Evolutionary conservation across 2,888 invertebrate species (phyloP).

Genomic region (Brachyptera risi): DNA sequence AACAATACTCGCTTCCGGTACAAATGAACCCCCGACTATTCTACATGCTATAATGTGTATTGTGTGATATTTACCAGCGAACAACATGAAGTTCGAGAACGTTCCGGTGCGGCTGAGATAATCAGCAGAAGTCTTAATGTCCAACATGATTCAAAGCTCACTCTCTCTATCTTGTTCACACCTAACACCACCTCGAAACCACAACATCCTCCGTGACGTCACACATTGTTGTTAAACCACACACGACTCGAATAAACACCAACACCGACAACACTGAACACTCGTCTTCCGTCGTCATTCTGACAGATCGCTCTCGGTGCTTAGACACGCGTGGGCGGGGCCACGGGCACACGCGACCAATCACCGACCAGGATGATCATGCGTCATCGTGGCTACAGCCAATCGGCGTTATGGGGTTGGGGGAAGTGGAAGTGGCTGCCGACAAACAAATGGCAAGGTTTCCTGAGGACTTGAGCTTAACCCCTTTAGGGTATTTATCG

Average conservation of each 20-base stretch:
- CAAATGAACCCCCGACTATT: neutral
- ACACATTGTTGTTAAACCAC: neutral
- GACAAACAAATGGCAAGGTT: slow-evolving; percentile 30
- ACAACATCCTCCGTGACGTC: neutral
- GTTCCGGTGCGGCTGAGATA: slow-evolving; percentile 87
- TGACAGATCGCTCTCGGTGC: slow-evolving; percentile 1
- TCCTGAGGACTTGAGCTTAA: too few relatives aligned
- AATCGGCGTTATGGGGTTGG: slow-evolving; percentile 4
- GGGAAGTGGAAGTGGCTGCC: slow-evolving; percentile 17
- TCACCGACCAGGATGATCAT: neutral
- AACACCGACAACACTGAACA: neutral
- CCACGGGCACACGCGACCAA: neutral
- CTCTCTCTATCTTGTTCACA: neutral
- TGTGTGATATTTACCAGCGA: slow-evolving; percentile 68
- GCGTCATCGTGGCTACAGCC: slow-evolving; percentile 8
- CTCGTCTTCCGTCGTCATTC: too few relatives aligned
- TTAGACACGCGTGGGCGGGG: neutral
- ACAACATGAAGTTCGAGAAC: slow-evolving; percentile 92
- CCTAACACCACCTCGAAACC: neutral
- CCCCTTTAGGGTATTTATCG: too few relatives aligned
- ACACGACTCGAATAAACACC: neutral
- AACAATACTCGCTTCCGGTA: too few relatives aligned
- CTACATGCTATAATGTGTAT: neutral
- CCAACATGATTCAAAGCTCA: slow-evolving; percentile 60
- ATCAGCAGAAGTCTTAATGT: slow-evolving; percentile 88